Evolutionary conservation across 2,113 vertebrate species (phyloP).

Genomic region (Illadopsis cleaveri): DNA sequence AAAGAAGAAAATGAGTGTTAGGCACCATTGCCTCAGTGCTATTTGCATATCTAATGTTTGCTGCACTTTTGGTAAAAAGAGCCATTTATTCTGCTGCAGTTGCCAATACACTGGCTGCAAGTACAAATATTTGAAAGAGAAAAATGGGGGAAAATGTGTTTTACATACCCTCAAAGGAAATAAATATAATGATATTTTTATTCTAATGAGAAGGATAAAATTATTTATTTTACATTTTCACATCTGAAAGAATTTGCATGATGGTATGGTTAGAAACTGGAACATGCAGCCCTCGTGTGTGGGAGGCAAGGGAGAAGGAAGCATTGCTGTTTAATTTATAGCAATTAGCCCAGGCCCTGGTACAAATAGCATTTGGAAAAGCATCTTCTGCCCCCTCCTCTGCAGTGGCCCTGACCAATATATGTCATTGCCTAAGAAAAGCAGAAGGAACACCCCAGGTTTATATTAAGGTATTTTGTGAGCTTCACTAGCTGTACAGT

Average conservation of each 20-base stretch:
- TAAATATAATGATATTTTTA: background rate
- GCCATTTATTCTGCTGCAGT: background rate
- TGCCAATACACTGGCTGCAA: background rate
- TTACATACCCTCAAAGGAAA: background rate
- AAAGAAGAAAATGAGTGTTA: background rate
- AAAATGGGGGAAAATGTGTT: background rate
- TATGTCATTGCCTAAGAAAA: background rate
- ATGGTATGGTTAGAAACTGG: background rate
- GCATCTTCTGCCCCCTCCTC: background rate
- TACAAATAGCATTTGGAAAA: background rate
- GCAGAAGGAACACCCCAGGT: background rate
- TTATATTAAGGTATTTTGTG: background rate
- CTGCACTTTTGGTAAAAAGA: background rate
- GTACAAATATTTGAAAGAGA: background rate
- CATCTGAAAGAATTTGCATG: background rate
- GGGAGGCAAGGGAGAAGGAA: background rate
- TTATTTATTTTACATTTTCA: background rate
- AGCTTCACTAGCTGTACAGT: background rate
- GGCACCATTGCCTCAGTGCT: background rate
- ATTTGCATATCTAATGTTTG: background rate
- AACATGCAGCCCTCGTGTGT: background rate
- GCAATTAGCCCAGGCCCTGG: background rate
- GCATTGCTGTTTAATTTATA: background rate
- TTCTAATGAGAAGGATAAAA: background rate
- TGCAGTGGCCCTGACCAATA: background rate